Conservation (phyloP, 1,140 invertebrate genomes). For the Philaenus spumarius region DNA sequence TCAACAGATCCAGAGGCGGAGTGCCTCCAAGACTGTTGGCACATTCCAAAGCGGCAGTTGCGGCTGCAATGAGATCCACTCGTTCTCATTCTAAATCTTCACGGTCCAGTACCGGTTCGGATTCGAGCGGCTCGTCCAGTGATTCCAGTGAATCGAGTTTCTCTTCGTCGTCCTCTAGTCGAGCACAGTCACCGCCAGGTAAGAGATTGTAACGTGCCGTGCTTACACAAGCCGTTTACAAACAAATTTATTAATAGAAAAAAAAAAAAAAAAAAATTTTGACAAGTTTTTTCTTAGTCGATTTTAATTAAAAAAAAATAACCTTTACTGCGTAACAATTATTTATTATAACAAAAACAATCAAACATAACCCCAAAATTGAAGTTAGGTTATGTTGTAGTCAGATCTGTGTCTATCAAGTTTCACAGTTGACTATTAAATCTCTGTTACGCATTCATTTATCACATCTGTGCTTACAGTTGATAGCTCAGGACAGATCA, state of each 20-base stretch:
- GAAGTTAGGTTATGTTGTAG: too few species aligned
- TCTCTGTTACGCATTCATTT: too few species aligned
- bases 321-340: too few species aligned
- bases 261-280: too few species aligned
- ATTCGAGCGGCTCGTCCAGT: conserved; percentile 44
- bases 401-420: too few species aligned
- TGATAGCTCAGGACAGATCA: too few species aligned
- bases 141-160: conserved; percentile 45
- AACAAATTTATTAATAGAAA: conserved; percentile 41
- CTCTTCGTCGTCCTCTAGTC: conserved; percentile 44
- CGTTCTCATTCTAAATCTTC: conserved; percentile 21
- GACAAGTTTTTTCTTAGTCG: too few species aligned
- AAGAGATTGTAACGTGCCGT: conserved; percentile 41
- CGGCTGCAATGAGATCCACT: conserved; percentile 15
- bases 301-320: not conserved
- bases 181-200: conserved; percentile 39
- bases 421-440: too few species aligned
- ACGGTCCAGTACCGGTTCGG: conserved; percentile 18
- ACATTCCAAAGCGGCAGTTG: conserved; percentile 21
- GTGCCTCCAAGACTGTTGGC: conserved; percentile 23
- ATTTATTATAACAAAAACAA: too few species aligned
- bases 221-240: too few species aligned
- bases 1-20: conserved; percentile 6
- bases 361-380: too few species aligned
- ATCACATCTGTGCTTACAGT: not conserved